Conservation (phyloP, 1,140 invertebrate species). For the Anadara kagoshimensis region DNA sequence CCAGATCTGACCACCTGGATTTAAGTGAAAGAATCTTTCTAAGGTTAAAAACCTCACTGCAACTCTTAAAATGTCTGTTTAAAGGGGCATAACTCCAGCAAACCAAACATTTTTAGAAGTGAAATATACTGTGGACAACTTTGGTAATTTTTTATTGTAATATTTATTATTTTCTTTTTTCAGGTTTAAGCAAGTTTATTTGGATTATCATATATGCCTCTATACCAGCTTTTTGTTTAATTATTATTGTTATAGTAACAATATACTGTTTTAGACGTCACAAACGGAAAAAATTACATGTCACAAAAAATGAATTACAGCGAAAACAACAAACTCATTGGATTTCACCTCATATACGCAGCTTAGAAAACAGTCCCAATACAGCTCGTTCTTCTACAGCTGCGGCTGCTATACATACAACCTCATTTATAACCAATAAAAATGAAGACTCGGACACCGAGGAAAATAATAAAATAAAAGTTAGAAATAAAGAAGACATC, state of each 20-base stretch:
- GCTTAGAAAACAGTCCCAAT: slow-evolving; percentile 31
- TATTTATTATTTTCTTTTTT: slow-evolving; percentile 1
- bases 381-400: slow-evolving; percentile 15
- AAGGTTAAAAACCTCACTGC: too few species aligned
- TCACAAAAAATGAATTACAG: slow-evolving; percentile 29
- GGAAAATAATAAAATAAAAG: slow-evolving; percentile 8
- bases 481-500: neutral
- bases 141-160: neutral
- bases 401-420: slow-evolving; percentile 14
- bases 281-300: slow-evolving; percentile 23
- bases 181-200: slow-evolving; percentile 26
- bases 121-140: too few species aligned
- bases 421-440: slow-evolving; percentile 31
- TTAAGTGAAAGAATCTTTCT: too few species aligned
- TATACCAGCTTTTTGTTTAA: slow-evolving; percentile 24
- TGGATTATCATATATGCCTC: slow-evolving; percentile 37
- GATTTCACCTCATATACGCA: slow-evolving; percentile 41
- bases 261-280: slow-evolving; percentile 32
- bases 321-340: slow-evolving; percentile 38
- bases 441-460: slow-evolving; percentile 10
- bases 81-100: too few species aligned
- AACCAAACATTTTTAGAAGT: too few species aligned
- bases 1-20: too few species aligned
- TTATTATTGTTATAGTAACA: slow-evolving; percentile 9
- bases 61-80: too few species aligned